Evolutionary conservation across 30 jellyfish, hydroid and myxozoan species (phyloP), one percentile per base, ranked within the genome.

Genomic region (Hydra vulgaris): DNA sequence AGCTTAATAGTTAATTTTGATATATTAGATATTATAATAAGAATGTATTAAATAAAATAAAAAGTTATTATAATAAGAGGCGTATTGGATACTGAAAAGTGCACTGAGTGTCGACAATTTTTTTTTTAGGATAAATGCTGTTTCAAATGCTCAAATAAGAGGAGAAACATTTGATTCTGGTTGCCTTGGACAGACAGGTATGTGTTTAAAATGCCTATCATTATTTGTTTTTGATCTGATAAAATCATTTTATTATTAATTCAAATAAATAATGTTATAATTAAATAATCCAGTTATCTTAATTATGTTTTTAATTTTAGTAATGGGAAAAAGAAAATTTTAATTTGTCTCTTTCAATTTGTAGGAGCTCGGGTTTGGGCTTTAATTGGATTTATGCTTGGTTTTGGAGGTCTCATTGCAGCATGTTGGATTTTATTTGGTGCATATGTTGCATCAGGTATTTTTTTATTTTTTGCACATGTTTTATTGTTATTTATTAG

Each of bases 381-480:
- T 70, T 73, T 92, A 52, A 70, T 87, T 84, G 98, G 98, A 0
- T 92, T 92, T 69, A 83, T 92, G 53, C 54, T 92, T 71, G 98
- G 96, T 0, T 92, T 92, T 87, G 98, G 98, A 72, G 98, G 98
- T 7, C 70, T 92, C 15, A 92, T 92, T 82, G 96, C 92, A 3
- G 90, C 98, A 21, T 92, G 96, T 71, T 92, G 98, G 98, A 84
- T 92, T 1, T 61, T 92, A 55, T 92, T 92, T 87, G 98, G 98
- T 12, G 87, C 96, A 15, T 92, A 92, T 84, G 98, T 92, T 17
- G 95, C 88, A 19, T 82, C 94, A 56, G 96, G 98, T 92, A 76
- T 7, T 83, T 0, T 56, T 8, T 18, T 40, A 17, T 73, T 21
- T 5, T 1, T 73, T 5, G 7, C 8, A 7, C 17, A 19, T 21